A percentile compares a stretch with the other conserved stretches of the same genome.
phyloP scores from a whole-genome alignment of 2,888 invertebrate genomes.

The Lapara coniferarum region DNA sequence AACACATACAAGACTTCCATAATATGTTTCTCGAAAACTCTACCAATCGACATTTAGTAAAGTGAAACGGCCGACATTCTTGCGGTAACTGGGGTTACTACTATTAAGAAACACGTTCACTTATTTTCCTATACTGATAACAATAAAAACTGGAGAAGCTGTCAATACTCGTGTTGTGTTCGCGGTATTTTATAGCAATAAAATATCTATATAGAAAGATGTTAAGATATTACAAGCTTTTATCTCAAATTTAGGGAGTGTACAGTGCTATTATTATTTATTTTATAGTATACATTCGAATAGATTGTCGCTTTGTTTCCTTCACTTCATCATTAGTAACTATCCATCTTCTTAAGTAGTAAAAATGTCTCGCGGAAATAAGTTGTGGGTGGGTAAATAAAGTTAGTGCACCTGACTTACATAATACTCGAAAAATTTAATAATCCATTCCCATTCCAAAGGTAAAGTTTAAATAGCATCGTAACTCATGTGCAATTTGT shows the following conservation, averaged over 20 bases:
- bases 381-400: no score
- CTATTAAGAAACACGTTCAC: conserved; percentile 12
- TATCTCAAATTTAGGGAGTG: no score
- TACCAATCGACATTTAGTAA: conserved; percentile 13
- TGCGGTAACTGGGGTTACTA: neutral
- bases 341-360: no score
- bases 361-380: no score
- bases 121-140: conserved; percentile 5
- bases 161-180: neutral
- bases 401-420: no score
- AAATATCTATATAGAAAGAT: no score
- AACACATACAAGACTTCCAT: neutral
- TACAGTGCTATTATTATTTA: no score
- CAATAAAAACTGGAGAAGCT: neutral
- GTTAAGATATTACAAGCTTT: no score
- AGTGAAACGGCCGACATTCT: neutral
- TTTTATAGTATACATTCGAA: no score
- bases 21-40: neutral
- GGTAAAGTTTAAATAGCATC: neutral
- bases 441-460: neutral
- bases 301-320: no score
- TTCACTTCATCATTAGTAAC: no score
- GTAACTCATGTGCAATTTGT: neutral
- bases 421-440: neutral
- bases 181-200: neutral